These are phyloP conservation scores for Loriculus beryllinus DNA, from an alignment of 2,797 vertebrate species.

Conservation along the genomic window DNA sequence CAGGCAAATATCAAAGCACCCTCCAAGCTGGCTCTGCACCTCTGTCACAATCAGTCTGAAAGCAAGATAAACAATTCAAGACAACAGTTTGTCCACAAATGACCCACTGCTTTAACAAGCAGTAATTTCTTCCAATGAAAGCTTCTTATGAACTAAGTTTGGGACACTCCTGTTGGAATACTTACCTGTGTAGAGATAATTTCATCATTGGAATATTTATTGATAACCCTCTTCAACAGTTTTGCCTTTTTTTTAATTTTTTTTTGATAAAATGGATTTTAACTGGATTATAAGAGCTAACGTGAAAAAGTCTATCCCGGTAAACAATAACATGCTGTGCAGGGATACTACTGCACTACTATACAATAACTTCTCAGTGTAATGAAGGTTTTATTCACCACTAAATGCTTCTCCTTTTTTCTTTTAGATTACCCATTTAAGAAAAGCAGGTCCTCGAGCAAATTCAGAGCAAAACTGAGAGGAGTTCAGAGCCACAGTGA, in stretches of 20 bases:
- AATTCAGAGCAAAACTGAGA: not conserved
- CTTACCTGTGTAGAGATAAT: not conserved
- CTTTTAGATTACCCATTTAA: not conserved
- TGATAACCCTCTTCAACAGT: not conserved
- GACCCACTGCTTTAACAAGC: not conserved
- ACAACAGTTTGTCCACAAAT: not conserved
- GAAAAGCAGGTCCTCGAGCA: not conserved
- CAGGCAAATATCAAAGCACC: not conserved
- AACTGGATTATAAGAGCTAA: not conserved
- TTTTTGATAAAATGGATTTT: not conserved
- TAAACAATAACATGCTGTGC: not conserved
- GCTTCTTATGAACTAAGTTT: not conserved
- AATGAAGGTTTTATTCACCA: not conserved
- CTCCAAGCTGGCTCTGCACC: not conserved
- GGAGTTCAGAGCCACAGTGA: not conserved
- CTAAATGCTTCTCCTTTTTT: not conserved
- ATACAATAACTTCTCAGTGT: not conserved
- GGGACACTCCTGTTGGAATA: not conserved
- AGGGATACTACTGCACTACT: not conserved
- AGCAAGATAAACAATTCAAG: not conserved
- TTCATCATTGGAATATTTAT: not conserved
- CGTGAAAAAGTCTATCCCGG: not conserved
- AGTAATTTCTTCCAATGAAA: not conserved
- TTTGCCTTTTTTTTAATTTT: not conserved
- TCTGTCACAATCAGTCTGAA: not conserved